A percentile compares a stretch with the other conserved stretches of the same genome.
phyloP scores from a whole-genome alignment of 2,797 vertebrate genomes.

The Sebastes variabilis region DNA sequence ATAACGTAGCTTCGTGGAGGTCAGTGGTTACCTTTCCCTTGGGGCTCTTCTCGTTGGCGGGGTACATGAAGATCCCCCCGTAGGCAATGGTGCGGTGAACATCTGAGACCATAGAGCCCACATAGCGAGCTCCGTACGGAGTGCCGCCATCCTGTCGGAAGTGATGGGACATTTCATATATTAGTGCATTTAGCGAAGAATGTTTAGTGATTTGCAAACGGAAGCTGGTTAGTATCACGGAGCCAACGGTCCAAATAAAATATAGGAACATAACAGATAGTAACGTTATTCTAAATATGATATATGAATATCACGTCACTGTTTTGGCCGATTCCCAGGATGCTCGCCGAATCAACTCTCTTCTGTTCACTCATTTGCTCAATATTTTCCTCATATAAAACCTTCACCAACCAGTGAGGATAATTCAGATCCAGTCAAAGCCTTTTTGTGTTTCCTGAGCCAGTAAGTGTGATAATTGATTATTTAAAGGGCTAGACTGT shows the following conservation, averaged over 20 bases:
- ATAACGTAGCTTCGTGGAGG: not conserved
- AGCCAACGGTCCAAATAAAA: no score
- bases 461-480: not conserved
- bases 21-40: conserved; percentile 90
- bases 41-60: conserved; percentile 96
- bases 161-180: not conserved
- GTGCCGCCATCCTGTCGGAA: conserved; percentile 88
- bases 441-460: not conserved
- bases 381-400: not conserved
- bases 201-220: no score
- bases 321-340: no score
- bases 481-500: not conserved
- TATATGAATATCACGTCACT: no score
- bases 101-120: conserved; percentile 98
- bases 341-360: no score
- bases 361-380: no score
- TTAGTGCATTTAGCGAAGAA: not conserved
- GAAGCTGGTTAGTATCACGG: no score
- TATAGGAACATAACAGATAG: no score
- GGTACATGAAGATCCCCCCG: conserved; percentile 98
- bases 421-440: not conserved
- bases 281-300: no score
- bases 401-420: not conserved
- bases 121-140: conserved; percentile 92
- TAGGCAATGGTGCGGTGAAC: conserved; percentile 95